Conservation (phyloP, 2,113 vertebrate species). For the Mormoops blainvillei region DNA sequence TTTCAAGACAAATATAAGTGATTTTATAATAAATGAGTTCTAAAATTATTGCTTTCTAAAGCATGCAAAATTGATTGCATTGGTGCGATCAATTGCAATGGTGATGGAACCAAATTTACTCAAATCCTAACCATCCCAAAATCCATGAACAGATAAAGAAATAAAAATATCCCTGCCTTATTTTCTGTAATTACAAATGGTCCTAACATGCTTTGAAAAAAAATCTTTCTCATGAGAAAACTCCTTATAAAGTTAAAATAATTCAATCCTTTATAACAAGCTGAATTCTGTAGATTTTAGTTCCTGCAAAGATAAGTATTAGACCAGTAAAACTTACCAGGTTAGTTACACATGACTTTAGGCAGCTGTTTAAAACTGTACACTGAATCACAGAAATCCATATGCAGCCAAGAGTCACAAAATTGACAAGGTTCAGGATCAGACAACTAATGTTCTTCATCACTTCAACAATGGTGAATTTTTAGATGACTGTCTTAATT, state of each 20-base stretch:
- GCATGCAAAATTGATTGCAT: conserved; percentile 24
- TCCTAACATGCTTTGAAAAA: neutral
- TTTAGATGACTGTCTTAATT: conserved; percentile 3
- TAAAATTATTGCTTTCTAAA: conserved; percentile 22
- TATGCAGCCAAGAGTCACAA: conserved; percentile 35
- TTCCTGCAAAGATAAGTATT: conserved; percentile 33
- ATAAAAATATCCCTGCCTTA: neutral
- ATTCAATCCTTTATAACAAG: neutral
- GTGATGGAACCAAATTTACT: neutral
- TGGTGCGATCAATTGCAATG: too few relatives aligned
- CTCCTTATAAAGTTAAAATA: neutral
- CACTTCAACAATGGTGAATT: neutral
- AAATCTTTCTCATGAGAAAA: neutral
- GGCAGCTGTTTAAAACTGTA: conserved; percentile 65
- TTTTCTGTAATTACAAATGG: neutral
- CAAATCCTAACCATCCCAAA: neutral
- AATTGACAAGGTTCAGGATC: neutral
- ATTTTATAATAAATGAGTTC: conserved; percentile 27
- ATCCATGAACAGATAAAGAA: conserved; percentile 9
- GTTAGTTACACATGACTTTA: conserved; percentile 65
- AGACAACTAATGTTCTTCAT: conserved; percentile 62
- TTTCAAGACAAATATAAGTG: conserved; percentile 55
- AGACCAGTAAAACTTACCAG: conserved; percentile 75
- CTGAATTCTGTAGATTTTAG: neutral
- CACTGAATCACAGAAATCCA: conserved; percentile 68